Evolutionary conservation across 2,113 vertebrate species (phyloP).

Genomic region (Myrmophylax atrothorax): DNA sequence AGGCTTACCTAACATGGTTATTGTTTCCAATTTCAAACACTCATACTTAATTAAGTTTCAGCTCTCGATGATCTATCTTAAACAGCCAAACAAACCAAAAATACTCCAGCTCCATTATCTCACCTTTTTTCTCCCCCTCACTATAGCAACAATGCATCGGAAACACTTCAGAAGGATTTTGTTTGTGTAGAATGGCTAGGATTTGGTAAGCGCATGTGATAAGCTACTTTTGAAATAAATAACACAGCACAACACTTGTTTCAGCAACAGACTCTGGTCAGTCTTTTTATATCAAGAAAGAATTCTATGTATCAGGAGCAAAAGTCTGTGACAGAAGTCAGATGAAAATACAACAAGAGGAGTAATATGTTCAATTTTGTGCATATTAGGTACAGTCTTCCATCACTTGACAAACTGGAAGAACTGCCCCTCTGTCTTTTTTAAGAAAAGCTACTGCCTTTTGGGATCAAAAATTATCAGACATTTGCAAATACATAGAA

Average conservation of each 20-base stretch:
- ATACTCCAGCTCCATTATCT: background rate
- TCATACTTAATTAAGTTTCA: constrained; percentile 17
- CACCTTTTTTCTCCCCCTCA: rapidly evolving
- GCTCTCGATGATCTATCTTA: background rate
- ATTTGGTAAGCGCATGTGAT: background rate
- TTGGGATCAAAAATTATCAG: background rate
- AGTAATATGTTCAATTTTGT: background rate
- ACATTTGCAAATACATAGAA: background rate
- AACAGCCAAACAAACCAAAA: constrained; percentile 19
- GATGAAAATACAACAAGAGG: background rate
- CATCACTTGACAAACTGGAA: background rate
- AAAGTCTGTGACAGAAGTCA: background rate
- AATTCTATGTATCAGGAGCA: background rate
- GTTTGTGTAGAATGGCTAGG: background rate
- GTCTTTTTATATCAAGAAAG: background rate
- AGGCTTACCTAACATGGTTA: constrained; percentile 1
- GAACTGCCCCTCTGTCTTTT: background rate
- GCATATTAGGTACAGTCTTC: background rate
- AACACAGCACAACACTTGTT: background rate
- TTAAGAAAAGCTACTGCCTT: background rate
- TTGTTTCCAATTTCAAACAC: constrained; percentile 29
- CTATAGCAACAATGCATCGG: background rate
- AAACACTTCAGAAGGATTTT: background rate
- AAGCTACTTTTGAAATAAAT: constrained; percentile 14
- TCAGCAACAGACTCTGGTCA: background rate